Evolutionary conservation across 2,113 vertebrate species (phyloP).

Genomic region (Dolichallabes microphthalmus): DNA sequence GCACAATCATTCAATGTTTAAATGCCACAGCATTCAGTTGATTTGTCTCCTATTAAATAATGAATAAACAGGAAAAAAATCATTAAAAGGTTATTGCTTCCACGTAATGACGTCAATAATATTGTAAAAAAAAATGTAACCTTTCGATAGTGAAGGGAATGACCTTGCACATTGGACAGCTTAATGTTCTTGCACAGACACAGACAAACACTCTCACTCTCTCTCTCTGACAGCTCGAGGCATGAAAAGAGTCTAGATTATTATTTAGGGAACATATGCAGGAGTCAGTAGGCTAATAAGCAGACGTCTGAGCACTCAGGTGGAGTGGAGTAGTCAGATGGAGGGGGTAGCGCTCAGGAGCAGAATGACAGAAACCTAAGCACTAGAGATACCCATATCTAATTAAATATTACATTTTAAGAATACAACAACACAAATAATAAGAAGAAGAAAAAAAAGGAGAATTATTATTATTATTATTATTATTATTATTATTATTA

Average conservation of each 20-base stretch:
- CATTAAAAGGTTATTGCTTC: neutral
- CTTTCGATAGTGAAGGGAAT: neutral
- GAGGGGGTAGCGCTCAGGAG: neutral
- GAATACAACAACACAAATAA: neutral
- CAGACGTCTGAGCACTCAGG: neutral
- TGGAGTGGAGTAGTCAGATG: neutral
- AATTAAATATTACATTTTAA: neutral
- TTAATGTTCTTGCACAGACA: neutral
- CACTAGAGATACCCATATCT: neutral
- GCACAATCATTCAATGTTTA: conserved; percentile 6
- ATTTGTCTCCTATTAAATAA: neutral
- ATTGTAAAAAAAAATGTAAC: neutral
- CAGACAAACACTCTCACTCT: no score
- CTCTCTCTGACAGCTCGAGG: neutral
- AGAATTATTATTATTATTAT: neutral
- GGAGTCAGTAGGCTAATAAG: neutral
- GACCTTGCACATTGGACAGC: neutral
- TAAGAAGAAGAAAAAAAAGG: neutral
- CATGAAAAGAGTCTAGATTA: conserved; percentile 1
- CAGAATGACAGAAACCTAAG: neutral
- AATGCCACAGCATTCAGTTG: neutral
- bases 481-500: neutral
- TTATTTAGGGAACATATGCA: conserved; percentile 5
- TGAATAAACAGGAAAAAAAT: neutral
- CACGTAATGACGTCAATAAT: neutral